phyloP scores from a whole-genome alignment of 2,888 invertebrate genomes.

The Scaptodrosophila latifasciaeformis region DNA sequence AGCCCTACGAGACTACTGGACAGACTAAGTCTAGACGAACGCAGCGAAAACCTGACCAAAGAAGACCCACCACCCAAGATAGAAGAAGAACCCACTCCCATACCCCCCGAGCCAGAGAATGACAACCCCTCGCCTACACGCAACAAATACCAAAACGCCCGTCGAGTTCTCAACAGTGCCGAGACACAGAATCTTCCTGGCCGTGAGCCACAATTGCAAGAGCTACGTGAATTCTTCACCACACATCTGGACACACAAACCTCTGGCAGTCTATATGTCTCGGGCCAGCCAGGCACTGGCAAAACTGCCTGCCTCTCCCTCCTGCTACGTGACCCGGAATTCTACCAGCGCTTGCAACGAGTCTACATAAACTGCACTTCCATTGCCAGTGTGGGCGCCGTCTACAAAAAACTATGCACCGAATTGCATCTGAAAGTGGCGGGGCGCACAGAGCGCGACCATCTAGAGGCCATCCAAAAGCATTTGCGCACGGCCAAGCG shows the following conservation, averaged over 20 bases:
- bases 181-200: constrained; percentile 80
- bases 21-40: constrained; percentile 71
- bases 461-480: constrained; percentile 81
- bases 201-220: constrained; percentile 85
- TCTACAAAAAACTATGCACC: constrained; percentile 85
- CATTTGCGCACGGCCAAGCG: constrained; percentile 80
- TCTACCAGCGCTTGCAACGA: constrained; percentile 75
- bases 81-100: background rate
- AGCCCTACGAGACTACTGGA: constrained; percentile 71
- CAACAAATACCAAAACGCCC: constrained; percentile 74
- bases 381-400: constrained; percentile 86
- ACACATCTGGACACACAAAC: constrained; percentile 80
- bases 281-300: constrained; percentile 96
- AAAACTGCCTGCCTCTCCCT: constrained; percentile 92
- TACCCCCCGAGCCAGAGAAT: background rate
- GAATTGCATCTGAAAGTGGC: constrained; percentile 80
- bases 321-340: constrained; percentile 81
- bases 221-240: constrained; percentile 82
- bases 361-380: constrained; percentile 90
- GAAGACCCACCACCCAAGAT: constrained; percentile 4
- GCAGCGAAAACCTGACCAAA: constrained; percentile 11
- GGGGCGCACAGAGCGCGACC: constrained; percentile 81
- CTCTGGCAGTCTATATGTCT: constrained; percentile 92
- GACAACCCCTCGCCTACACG: constrained; percentile 34
- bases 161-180: constrained; percentile 71